Evolutionary conservation across 2,797 vertebrate genomes (phyloP), one percentile per base, ranked within the genome.

Genomic region (Aythya fuligula): DNA sequence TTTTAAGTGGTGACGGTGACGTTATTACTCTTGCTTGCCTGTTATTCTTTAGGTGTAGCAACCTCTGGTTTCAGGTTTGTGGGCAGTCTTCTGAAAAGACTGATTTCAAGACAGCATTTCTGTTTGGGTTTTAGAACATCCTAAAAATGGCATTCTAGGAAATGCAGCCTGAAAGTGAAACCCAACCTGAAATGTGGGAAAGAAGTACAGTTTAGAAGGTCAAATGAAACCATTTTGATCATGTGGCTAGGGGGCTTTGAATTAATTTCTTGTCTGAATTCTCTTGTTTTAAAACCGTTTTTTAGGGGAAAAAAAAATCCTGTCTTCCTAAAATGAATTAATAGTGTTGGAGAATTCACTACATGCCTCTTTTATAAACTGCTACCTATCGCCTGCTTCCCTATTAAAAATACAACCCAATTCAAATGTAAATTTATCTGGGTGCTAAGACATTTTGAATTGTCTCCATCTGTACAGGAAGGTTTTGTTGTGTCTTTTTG

Each of bases 401-500:
- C 53, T 74, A 20, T 81, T 78, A 75, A 78, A 84, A 85, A 45
- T 41, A 16, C 16, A 57, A 6, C 38, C 45, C 34, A 25, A 45
- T 77, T n/a, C 25, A 61, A 51, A 65, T 71, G 19, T 53, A 30
- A 67, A 77, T 79, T 89, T 89, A 5, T 54, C 11, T 11, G 28
- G 32, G 17, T 87, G 18, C 65, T 89, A 69, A 80, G 64, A 20
- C n/a, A 28, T 39, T 90, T 81, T 38, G 56, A 84, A 57, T 91
- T 93, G 61, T 24, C 47, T 64, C 72, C 25, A 7, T 77, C 43
- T 76, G 10, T 74, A 30, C n/a, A 25, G 45, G 17, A 79, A 53
- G 18, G 41, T 41, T 94, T 93, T 96, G 45, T 41, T 65, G n/a
- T 64, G 65, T 39, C 60, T 83, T 87, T 85, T 72, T 85, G 80